Evolutionary conservation across 35 echinoderm and acorn worm species (phyloP).

Genomic region (Apostichopus parvimensis): DNA sequence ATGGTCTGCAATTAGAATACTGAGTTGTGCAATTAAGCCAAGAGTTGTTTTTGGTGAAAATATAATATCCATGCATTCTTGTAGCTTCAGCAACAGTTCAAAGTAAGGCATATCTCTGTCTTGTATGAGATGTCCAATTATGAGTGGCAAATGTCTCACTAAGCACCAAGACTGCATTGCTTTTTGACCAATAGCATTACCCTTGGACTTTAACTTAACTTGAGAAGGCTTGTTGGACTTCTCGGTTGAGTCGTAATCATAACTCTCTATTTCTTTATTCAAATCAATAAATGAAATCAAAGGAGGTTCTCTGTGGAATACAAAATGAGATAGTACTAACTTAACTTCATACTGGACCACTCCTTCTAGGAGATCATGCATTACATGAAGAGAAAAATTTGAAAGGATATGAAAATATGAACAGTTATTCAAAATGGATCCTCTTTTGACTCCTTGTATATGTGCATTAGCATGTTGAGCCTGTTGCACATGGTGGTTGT

Average conservation of each 20-base stretch:
- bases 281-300: not conserved
- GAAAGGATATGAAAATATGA: slow-evolving; percentile 13
- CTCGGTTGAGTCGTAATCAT: not conserved
- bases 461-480: not conserved
- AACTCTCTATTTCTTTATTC: not conserved
- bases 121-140: slow-evolving; percentile 12
- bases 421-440: slow-evolving; percentile 7
- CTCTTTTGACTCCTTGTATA: slow-evolving; percentile 4
- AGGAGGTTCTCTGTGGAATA: not conserved
- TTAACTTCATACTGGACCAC: slow-evolving; percentile 32
- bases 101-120: slow-evolving; percentile 44
- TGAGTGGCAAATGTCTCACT: slow-evolving; percentile 48
- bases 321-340: not conserved
- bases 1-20: slow-evolving; percentile 53
- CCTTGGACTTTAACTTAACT: no score
- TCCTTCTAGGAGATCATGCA: slow-evolving; percentile 22
- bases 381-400: slow-evolving; percentile 6
- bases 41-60: slow-evolving; percentile 49
- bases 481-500: slow-evolving; percentile 21
- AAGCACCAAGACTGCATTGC: slow-evolving; percentile 23
- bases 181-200: slow-evolving; percentile 18
- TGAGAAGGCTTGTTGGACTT: no score
- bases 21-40: slow-evolving; percentile 48
- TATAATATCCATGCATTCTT: slow-evolving; percentile 59
- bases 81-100: slow-evolving; percentile 46